Evolutionary conservation across 2,888 invertebrate genomes (phyloP).

Genomic region (Nemotelus nigrinus): DNA sequence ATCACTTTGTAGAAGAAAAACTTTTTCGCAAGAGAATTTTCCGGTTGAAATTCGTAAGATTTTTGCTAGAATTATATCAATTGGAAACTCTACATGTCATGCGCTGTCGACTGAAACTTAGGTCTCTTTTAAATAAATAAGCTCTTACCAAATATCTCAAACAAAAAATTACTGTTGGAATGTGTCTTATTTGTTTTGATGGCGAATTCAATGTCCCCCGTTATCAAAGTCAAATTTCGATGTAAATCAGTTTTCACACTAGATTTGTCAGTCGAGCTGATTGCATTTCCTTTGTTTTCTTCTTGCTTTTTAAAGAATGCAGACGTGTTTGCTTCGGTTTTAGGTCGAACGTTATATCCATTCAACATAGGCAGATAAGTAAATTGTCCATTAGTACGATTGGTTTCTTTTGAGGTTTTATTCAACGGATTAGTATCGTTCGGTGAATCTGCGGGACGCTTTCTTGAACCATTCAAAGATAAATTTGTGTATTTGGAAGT

Average conservation of each 20-base stretch:
- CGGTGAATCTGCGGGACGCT: not conserved
- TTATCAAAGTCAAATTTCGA: constrained; percentile 46
- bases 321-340: not conserved
- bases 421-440: not conserved
- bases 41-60: constrained; percentile 57
- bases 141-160: constrained; percentile 59
- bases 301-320: not conserved
- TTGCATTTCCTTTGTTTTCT: not conserved
- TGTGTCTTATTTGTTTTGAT: constrained; percentile 55
- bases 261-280: not conserved
- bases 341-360: not conserved
- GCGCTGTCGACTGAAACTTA: not conserved
- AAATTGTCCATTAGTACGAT: not conserved
- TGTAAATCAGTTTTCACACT: not conserved
- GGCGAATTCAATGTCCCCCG: constrained; percentile 59
- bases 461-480: not conserved
- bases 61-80: constrained; percentile 46
- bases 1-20: constrained; percentile 57
- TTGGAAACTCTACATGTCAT: not conserved
- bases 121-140: not conserved
- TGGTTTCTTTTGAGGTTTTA: not conserved
- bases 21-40: constrained; percentile 56
- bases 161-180: constrained; percentile 55
- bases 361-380: not conserved
- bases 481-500: too few species aligned